phyloP scores from a whole-genome alignment of 2,888 invertebrate genomes.

The Tenthredo notha region DNA sequence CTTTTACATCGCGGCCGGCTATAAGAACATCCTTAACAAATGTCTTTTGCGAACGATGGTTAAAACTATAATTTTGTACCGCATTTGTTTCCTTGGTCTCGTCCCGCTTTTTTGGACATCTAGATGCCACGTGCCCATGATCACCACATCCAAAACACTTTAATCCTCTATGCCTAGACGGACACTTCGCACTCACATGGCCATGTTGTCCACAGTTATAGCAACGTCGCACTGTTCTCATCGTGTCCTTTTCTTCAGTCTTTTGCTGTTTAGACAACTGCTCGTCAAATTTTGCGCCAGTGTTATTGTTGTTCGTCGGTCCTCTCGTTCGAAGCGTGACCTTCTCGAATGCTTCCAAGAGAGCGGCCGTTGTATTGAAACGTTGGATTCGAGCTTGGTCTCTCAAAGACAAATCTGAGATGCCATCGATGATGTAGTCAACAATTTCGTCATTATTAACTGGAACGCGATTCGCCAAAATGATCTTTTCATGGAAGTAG shows the following conservation, averaged over 20 bases:
- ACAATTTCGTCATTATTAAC: constrained; percentile 49
- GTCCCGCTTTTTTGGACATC: constrained; percentile 36
- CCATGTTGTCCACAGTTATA: constrained; percentile 48
- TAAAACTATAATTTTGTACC: neutral
- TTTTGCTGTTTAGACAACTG: neutral
- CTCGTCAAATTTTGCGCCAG: neutral
- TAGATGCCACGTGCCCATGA: constrained; percentile 54
- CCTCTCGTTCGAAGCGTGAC: constrained; percentile 35
- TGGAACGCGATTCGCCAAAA: constrained; percentile 47
- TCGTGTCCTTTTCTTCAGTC: neutral
- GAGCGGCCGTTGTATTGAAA: constrained; percentile 34
- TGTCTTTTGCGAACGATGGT: neutral
- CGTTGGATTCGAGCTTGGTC: constrained; percentile 55
- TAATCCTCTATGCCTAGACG: constrained; percentile 52
- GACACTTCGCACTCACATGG: constrained; percentile 55
- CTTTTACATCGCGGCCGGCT: constrained; percentile 50
- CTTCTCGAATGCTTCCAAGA: constrained; percentile 50
- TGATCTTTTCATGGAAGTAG: constrained; percentile 55
- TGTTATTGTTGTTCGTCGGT: neutral
- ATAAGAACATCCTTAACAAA: constrained; percentile 53
- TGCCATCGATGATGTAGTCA: constrained; percentile 51
- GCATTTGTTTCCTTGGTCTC: constrained; percentile 21
- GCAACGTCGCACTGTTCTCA: constrained; percentile 33
- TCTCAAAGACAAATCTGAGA: constrained; percentile 46
- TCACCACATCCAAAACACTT: constrained; percentile 55